Evolutionary conservation across 2,797 vertebrate genomes (phyloP).

Genomic region (Notoglanidium macrostoma): DNA sequence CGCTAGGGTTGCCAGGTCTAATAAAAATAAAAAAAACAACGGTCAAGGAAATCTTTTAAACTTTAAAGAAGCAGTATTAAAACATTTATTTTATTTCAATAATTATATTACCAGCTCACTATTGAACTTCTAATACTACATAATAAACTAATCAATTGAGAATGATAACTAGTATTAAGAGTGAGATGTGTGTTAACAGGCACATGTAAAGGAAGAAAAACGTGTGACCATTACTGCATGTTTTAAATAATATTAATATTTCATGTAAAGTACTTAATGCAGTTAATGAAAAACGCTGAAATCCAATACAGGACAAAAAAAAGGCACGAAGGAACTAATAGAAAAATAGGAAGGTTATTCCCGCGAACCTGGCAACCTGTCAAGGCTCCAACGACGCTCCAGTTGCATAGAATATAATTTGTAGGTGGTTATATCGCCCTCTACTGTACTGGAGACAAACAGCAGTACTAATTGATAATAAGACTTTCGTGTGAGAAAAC

Average conservation of each 20-base stretch:
- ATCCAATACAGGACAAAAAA: too few relatives aligned
- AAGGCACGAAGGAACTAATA: not conserved
- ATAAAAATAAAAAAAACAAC: accelerated
- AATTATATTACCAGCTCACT: not conserved
- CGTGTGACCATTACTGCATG: not conserved
- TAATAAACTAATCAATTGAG: not conserved
- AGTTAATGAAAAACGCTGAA: not conserved
- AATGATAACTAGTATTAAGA: not conserved
- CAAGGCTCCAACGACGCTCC: not conserved
- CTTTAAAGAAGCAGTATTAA: not conserved
- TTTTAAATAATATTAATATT: not conserved
- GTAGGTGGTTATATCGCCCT: not conserved
- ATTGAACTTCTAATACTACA: not conserved
- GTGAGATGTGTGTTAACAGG: not conserved
- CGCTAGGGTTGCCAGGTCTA: not conserved
- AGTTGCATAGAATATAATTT: not conserved
- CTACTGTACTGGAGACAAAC: not conserved
- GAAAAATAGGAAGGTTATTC: not conserved
- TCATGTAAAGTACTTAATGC: not conserved
- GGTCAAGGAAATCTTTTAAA: not conserved
- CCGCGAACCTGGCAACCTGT: not conserved
- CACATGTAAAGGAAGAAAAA: not conserved
- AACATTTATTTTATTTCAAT: not conserved
- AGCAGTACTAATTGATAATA: not conserved
- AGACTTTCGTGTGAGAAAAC: not conserved